Evolutionary conservation across 2,888 invertebrate genomes (phyloP), one percentile per base, ranked within the genome.

Genomic region (Acronicta leporina): DNA sequence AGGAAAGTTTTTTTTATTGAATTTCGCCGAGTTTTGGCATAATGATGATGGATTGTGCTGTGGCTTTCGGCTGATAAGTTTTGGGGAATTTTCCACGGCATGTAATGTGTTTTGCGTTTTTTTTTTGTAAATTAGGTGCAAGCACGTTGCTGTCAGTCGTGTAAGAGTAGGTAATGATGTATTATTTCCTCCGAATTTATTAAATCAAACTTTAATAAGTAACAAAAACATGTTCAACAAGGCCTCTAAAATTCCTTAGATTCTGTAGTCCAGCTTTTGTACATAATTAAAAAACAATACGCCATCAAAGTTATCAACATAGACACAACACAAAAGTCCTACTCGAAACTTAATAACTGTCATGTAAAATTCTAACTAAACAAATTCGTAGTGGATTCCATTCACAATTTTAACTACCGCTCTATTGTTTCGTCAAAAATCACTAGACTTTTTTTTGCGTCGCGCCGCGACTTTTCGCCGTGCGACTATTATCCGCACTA

Each of bases 41-140:
- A 94, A 94, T 92, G 91, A 94, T 93, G 94, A 94, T 94, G 91
- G 93, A 94, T 94, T 94, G 92, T 90, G 84, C 86, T 80, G 88
- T 89, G 90, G 92, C 86, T 88, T 86, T 86, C 82, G 84, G 81
- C 89, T 89, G 92, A 93, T 93, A 93, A 94, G 91, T 92, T 94
- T 91, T 83, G 80, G 83, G 83, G 84, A 86, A 88, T 84, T 90
- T 88, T 82, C 83, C 86, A 76, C 80, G 71, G 85, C 87, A 85
- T 85, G 88, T 92, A 91, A 92, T 90, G 90, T 90, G 87, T 90
- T 92, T 91, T 89, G 82, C 76, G 87, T 82, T 88, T 91, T 82
- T 88, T 91, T 85, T 88, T 77, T 52, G 80, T 82, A 89, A 91
- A 91, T 91, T 90, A 87, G 89, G 81, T 82, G 75, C 75, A 79